phyloP scores from a whole-genome alignment of 37 sponge, comb jelly and placozoan species.

The Sycon ciliatum region DNA sequence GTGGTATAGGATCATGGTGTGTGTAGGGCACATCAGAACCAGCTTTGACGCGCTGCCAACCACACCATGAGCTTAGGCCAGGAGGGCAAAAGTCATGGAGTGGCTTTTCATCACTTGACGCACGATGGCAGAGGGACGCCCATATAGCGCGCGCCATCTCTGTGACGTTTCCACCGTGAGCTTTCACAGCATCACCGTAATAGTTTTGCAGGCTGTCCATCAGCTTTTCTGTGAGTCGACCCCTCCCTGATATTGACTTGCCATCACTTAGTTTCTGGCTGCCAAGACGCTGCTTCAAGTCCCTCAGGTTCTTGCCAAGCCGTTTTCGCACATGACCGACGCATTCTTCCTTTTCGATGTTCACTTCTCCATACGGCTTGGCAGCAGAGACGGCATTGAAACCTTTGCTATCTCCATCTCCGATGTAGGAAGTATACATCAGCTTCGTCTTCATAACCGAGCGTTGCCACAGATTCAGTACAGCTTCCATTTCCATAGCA shows the following conservation, averaged over 20 bases:
- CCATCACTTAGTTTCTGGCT: too few relatives aligned
- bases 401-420: conserved; percentile 27
- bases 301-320: too few relatives aligned
- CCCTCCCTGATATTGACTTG: background rate
- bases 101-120: conserved; percentile 27
- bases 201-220: conserved; percentile 15
- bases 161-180: conserved; percentile 10
- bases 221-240: conserved; percentile 12
- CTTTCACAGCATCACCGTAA: conserved; percentile 31
- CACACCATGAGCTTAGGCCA: conserved; percentile 14
- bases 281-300: too few relatives aligned
- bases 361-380: conserved; percentile 15
- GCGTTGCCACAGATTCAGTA: too few relatives aligned
- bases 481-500: too few relatives aligned
- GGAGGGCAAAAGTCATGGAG: conserved; percentile 25
- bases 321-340: conserved; percentile 21
- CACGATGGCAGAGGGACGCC: conserved; percentile 29
- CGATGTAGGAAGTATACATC: conserved; percentile 15
- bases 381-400: conserved; percentile 2
- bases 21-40: too few relatives aligned
- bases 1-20: too few relatives aligned
- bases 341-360: conserved; percentile 11
- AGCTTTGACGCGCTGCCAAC: too few relatives aligned
- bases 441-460: too few relatives aligned
- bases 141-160: conserved; percentile 28